Base-by-base conservation (phyloP, 1,140 invertebrate genomes). In the Drosophila elegans region DNA sequence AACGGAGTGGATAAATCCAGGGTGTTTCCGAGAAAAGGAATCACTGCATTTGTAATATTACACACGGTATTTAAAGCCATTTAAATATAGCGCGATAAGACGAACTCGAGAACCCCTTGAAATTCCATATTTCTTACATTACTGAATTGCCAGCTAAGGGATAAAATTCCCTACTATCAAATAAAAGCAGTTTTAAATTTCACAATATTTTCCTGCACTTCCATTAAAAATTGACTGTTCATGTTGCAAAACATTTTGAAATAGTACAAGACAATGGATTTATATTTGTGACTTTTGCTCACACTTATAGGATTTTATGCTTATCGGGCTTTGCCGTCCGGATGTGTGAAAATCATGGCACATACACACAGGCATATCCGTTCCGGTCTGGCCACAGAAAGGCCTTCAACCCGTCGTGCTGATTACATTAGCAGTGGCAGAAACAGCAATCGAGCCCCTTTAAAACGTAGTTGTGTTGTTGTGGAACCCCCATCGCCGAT, bases 241-340 rank as follows among this genome's bases (percentile, higher is more conserved):
- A 5, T 10, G 54, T 75, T 71, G 48, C 75, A 71, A 67, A 59
- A 79, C 54, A 59, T 75, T 71, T 75, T 52, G 45, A 77, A 78
- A 84, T 66, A 52, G 0, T 16, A 3, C 3, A 21, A 9, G 49
- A 34, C 42, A 55, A 73, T 27, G 55, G 11, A 54, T 10, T 45
- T n/a, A 5, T 27, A 4, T 7, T 46, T 10, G 27, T 11, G 21
- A 54, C 21, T 52, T 12, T 27, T 38, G 5, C n/a, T 32, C 5
- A 46, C 16, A 16, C 21, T n/a, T 38, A 7, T 29, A n/a, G 11
- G 21, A 27, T 9, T 12, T 32, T 2, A 32, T 6, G 29, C 5
- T 39, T 60, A 71, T 69, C 66, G 4, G 11, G 12, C 12, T n/a
- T 16, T 27, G 10, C 10, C 21, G 27, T 56, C 13, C 68, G 68